Percentiles rank a stretch among this genome's conserved stretches.
Conservation (phyloP, 1,140 invertebrate species). For the Neodiprion pinetum region DNA sequence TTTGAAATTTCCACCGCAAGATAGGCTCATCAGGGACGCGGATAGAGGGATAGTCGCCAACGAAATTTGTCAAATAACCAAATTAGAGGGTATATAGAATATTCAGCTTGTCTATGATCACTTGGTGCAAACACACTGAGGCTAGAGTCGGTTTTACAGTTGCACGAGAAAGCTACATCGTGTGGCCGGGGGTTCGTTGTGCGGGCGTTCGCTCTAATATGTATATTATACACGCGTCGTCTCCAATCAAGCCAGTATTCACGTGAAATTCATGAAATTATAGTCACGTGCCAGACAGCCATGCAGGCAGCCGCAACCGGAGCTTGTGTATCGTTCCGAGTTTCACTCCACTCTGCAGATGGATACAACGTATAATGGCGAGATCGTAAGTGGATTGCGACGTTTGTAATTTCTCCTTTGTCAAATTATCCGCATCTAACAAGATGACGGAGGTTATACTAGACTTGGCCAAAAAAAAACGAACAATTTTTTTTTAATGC, state of each 20-base stretch:
- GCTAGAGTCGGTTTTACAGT: neutral
- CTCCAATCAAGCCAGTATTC: slow-evolving; percentile 54
- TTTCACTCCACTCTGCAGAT: neutral
- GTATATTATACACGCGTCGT: slow-evolving; percentile 28
- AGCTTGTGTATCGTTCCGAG: neutral
- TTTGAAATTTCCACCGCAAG: slow-evolving; percentile 26
- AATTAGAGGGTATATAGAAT: slow-evolving; percentile 35
- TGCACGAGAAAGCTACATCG: neutral
- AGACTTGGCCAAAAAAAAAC: no score
- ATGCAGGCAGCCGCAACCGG: neutral
- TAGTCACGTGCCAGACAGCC: slow-evolving; percentile 41
- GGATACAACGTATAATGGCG: neutral
- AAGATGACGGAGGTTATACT: neutral
- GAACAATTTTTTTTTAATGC: no score
- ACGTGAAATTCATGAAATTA: slow-evolving; percentile 48
- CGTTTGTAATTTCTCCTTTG: neutral
- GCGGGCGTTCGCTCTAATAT: neutral
- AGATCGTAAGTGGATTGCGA: neutral
- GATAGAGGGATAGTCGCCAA: slow-evolving; percentile 40
- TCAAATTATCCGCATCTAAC: neutral
- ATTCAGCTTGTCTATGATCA: neutral
- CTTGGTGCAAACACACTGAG: neutral
- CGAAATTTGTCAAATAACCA: slow-evolving; percentile 50
- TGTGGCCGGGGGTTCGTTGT: neutral
- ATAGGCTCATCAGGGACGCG: slow-evolving; percentile 36